phyloP scores from a whole-genome alignment of 2,888 invertebrate species.

The Rhamnusium bicolor region DNA sequence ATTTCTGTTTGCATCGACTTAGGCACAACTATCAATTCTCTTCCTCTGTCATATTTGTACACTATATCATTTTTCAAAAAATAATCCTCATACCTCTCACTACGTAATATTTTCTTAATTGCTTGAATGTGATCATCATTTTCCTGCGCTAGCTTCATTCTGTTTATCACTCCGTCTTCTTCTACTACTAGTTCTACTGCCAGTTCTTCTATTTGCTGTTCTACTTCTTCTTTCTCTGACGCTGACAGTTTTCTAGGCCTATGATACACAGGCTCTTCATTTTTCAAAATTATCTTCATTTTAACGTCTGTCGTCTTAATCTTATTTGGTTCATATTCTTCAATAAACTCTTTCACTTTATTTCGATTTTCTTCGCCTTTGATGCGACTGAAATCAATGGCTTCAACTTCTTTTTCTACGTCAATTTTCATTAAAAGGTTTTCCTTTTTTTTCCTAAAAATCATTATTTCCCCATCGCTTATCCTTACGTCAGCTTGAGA shows the following conservation, averaged over 20 bases:
- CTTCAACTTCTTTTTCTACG: neutral
- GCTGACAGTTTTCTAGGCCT: slow-evolving; percentile 48
- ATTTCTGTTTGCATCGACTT: slow-evolving; percentile 42
- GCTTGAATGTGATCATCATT: slow-evolving; percentile 39
- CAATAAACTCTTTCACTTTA: slow-evolving; percentile 20
- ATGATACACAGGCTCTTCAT: slow-evolving; percentile 45
- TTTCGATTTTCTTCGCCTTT: neutral
- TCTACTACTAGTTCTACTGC: slow-evolving; percentile 27
- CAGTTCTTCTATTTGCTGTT: slow-evolving; percentile 41
- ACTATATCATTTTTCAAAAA: slow-evolving; percentile 41
- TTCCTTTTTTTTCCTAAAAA: slow-evolving; percentile 5
- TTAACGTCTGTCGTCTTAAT: slow-evolving; percentile 28
- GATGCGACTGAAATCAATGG: neutral
- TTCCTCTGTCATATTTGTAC: neutral
- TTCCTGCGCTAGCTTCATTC: slow-evolving; percentile 43
- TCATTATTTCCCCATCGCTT: slow-evolving; percentile 7
- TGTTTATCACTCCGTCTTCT: slow-evolving; percentile 44
- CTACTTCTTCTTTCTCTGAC: slow-evolving; percentile 46
- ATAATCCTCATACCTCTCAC: slow-evolving; percentile 43
- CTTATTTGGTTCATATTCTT: slow-evolving; percentile 28
- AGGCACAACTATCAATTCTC: slow-evolving; percentile 39
- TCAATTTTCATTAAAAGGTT: slow-evolving; percentile 15
- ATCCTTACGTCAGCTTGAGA: slow-evolving; percentile 9
- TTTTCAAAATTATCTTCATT: slow-evolving; percentile 41
- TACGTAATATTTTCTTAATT: slow-evolving; percentile 39